phyloP scores from a whole-genome alignment of 2,888 invertebrate species.

The Nezara viridula region DNA sequence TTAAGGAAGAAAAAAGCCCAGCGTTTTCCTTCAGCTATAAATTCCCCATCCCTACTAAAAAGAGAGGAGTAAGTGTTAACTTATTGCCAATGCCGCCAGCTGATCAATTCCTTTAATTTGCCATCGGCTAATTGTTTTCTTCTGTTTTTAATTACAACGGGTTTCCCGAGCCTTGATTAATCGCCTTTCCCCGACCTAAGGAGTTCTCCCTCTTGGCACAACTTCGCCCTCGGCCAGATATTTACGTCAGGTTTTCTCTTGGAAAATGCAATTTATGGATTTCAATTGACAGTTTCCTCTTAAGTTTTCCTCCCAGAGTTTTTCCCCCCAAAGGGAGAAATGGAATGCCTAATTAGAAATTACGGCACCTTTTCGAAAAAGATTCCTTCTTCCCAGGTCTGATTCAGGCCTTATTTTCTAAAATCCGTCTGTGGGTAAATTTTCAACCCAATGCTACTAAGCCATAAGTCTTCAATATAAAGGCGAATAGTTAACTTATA shows the following conservation, averaged over 20 bases:
- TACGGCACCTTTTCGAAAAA: slow-evolving; percentile 17
- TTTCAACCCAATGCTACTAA: no score
- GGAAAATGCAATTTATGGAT: slow-evolving; percentile 44
- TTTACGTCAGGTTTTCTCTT: slow-evolving; percentile 40
- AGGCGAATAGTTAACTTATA: no score
- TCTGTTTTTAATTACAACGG: slow-evolving; percentile 54
- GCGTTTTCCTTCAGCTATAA: background rate
- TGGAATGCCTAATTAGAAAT: slow-evolving; percentile 33
- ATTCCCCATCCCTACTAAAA: background rate
- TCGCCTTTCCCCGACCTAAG: slow-evolving; percentile 18
- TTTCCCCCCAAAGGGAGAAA: slow-evolving; percentile 26
- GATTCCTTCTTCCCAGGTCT: background rate
- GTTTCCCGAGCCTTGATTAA: slow-evolving; percentile 43
- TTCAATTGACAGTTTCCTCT: slow-evolving; percentile 37
- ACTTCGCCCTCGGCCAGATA: background rate
- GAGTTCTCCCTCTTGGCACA: slow-evolving; percentile 44
- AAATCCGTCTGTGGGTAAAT: background rate
- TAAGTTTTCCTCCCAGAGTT: background rate
- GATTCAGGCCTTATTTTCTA: background rate
- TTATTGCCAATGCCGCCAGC: slow-evolving; percentile 26
- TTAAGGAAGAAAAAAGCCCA: background rate
- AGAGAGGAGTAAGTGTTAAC: slow-evolving; percentile 9
- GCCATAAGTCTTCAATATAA: no score
- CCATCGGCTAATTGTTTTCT: slow-evolving; percentile 53
- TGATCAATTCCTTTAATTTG: slow-evolving; percentile 51